phyloP scores from a whole-genome alignment of 2,797 vertebrate genomes.

The Alcedo quadribrachys region DNA sequence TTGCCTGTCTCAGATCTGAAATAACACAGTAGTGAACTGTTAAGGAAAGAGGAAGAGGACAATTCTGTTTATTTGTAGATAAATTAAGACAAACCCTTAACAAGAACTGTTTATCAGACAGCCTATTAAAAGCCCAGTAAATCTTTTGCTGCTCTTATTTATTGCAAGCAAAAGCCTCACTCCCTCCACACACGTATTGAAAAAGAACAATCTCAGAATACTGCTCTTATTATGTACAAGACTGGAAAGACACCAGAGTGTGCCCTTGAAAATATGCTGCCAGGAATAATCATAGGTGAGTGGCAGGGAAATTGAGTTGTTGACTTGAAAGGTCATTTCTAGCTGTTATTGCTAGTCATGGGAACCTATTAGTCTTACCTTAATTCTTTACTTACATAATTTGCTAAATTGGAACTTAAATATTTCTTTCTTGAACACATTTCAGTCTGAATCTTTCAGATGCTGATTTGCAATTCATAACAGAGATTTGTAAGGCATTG shows the following conservation, averaged over 20 bases:
- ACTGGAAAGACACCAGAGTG: background rate
- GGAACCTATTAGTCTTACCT: background rate
- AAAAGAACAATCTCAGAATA: background rate
- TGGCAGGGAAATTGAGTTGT: background rate
- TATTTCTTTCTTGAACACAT: background rate
- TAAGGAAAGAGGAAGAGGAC: background rate
- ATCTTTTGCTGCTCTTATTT: background rate
- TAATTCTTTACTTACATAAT: background rate
- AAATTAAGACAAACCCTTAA: background rate
- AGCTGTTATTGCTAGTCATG: background rate
- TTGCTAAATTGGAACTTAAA: background rate
- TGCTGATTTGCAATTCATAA: background rate
- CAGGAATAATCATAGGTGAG: background rate
- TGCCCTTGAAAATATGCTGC: background rate
- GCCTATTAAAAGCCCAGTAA: background rate
- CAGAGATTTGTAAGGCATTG: background rate
- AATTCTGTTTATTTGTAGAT: background rate
- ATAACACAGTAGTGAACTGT: background rate
- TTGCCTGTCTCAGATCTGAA: background rate
- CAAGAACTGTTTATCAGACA: background rate
- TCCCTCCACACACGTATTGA: background rate
- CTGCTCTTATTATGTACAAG: background rate
- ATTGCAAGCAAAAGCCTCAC: background rate
- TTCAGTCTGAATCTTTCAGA: background rate
- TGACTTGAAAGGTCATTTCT: background rate